A percentile compares a stretch with the other conserved stretches of the same genome.
These are phyloP conservation scores for Patella ulyssiponensis DNA, from an alignment of 2,888 invertebrate genomes.

Conservation along the genomic window DNA sequence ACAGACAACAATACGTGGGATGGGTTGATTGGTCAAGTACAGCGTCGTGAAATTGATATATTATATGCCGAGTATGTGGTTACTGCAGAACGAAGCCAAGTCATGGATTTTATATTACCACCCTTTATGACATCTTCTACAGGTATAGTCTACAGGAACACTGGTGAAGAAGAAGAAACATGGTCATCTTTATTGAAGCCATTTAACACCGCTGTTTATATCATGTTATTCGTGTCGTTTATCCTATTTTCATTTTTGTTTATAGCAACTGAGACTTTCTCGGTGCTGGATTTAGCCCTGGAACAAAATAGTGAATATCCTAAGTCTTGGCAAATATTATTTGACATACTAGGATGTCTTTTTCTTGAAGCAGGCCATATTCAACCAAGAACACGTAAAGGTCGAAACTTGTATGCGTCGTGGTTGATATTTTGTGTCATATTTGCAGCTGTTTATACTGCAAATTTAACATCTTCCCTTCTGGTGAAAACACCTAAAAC, in stretches of 20 bases:
- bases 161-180: slow-evolving; percentile 1
- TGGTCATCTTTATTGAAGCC: neutral
- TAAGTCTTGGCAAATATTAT: neutral
- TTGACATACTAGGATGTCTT: slow-evolving; percentile 8
- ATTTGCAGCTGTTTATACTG: slow-evolving; percentile 19
- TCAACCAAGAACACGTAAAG: slow-evolving; percentile 1
- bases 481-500: neutral
- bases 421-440: slow-evolving; percentile 22
- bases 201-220: neutral
- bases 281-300: neutral
- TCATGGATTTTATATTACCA: slow-evolving; percentile 20
- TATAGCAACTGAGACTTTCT: neutral
- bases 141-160: slow-evolving; percentile 11
- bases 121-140: neutral
- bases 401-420: slow-evolving; percentile 4
- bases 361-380: neutral
- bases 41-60: slow-evolving; percentile 7
- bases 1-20: neutral
- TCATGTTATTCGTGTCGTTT: neutral
- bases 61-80: slow-evolving; percentile 8
- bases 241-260: slow-evolving; percentile 1
- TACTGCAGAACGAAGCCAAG: neutral
- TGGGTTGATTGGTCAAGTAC: neutral
- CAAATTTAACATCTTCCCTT: slow-evolving; percentile 1
- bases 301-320: neutral